Evolutionary conservation across 2,888 invertebrate genomes (phyloP), one percentile per base, ranked within the genome.

Genomic region (Andricus quercusramuli): DNA sequence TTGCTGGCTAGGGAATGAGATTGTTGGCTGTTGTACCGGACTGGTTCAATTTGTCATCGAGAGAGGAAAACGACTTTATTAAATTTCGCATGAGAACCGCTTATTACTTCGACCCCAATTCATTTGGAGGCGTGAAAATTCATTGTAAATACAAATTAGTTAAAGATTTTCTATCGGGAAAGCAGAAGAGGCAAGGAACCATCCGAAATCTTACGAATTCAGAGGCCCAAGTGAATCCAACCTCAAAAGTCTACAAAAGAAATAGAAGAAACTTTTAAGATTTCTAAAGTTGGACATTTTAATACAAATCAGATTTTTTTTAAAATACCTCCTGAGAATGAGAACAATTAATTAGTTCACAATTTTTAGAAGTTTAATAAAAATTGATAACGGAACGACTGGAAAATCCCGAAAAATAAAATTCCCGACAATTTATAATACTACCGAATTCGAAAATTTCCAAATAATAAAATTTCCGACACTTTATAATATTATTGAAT

Each of bases 121-220:
- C 85, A 88, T 88, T 86, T 79, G 76, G 82, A 89, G 87, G 90
- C 88, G 89, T 87, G 88, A 89, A 88, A 88, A 89, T 88, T 82
- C 84, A 88, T 90, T 91, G 89, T 90, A 90, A 91, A 91, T 90
- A 91, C 91, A 91, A 92, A 92, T 92, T 91, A 91, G 89, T 90
- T 85, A 83, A 88, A 91, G 91, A 90, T 90, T 91, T 91, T 86
- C 79, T 86, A 91, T 62, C 84, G 89, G 91, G 91, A 82, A 80
- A 83, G 70, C 86, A 91, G 88, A 83, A 86, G 51, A 13, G 5
- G 3, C 41, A 79, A 90, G 81, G 88, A 90, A 51, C 22, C 74
- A 51, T 29, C 17, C 20, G 11, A 56, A 74, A 74, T 74, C 74
- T 74, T 56, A 74, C 74, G 51, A 74, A 74, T 56, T 74, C 32